phyloP scores from a whole-genome alignment of 1,140 invertebrate genomes.

The Aphelenchoides fujianensis region DNA sequence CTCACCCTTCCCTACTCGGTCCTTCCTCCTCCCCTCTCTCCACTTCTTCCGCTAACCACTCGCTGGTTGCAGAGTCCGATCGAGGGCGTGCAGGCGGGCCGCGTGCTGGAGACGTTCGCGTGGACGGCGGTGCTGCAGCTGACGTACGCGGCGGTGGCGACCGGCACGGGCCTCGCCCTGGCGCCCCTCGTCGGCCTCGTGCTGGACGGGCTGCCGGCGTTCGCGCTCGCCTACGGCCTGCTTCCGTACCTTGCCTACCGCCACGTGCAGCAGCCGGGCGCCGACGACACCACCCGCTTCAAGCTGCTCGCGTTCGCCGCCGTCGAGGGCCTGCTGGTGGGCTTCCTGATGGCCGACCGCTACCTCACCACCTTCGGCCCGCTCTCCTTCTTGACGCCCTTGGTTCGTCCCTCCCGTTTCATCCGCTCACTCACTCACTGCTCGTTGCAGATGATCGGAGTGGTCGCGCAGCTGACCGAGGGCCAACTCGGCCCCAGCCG shows the following conservation, averaged over 20 bases:
- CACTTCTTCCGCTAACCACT: not conserved
- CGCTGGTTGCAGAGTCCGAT: constrained; percentile 2
- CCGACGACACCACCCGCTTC: constrained; percentile 18
- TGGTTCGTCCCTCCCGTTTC: no score
- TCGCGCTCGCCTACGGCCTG: constrained; percentile 14
- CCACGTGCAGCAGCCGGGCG: not conserved
- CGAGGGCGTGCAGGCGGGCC: no score
- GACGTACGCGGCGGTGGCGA: constrained; percentile 8
- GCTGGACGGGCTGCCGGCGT: constrained; percentile 4
- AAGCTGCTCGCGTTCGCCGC: constrained; percentile 23
- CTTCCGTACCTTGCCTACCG: constrained; percentile 16
- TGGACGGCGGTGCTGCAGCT: constrained; percentile 19
- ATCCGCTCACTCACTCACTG: no score
- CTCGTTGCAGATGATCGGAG: no score
- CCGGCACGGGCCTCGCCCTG: constrained; percentile 12
- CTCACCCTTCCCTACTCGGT: no score
- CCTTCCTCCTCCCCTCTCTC: not conserved
- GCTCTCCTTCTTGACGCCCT: constrained; percentile 12
- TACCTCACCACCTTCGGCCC: constrained; percentile 17
- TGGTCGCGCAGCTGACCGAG: no score
- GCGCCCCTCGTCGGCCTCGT: constrained; percentile 16
- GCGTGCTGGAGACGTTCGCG: no score
- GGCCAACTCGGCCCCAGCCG: no score
- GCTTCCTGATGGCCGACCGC: constrained; percentile 23
- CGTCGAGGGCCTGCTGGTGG: constrained; percentile 16